phyloP scores from a whole-genome alignment of 1,140 invertebrate species.

The Brachystomella parvula region DNA sequence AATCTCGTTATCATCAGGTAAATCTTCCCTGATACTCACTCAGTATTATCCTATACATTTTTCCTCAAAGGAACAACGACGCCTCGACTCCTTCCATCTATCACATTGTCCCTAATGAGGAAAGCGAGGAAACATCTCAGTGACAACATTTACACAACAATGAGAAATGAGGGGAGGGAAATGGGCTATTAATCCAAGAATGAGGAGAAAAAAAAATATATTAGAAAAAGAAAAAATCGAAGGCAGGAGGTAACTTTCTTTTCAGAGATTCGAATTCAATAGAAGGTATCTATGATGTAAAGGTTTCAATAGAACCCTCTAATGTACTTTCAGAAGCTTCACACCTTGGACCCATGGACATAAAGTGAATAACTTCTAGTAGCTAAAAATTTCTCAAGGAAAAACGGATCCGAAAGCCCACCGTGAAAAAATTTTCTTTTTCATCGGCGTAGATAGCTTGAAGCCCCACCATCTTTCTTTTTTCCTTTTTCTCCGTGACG shows the following conservation, averaged over 20 bases:
- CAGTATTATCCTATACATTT: no score
- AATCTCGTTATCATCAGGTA: not conserved
- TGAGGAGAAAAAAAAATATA: not conserved
- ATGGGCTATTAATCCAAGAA: not conserved
- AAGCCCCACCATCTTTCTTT: no score
- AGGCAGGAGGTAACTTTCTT: not conserved
- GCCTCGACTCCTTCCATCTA: not conserved
- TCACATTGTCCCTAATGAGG: not conserved
- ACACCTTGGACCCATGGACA: no score
- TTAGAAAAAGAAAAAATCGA: not conserved
- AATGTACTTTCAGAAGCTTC: not conserved
- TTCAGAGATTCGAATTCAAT: not conserved
- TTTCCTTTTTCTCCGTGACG: no score
- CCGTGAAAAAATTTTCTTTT: no score
- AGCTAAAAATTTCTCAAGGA: no score
- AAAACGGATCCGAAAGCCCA: no score
- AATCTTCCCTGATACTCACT: not conserved
- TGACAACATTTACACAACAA: constrained; percentile 8
- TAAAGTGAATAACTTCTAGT: no score
- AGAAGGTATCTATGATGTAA: not conserved
- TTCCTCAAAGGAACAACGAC: not conserved
- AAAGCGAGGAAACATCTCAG: not conserved
- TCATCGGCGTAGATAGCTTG: no score
- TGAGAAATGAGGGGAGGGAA: not conserved
- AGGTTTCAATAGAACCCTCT: not conserved